Evolutionary conservation across 2,113 vertebrate genomes (phyloP).

Genomic region (Piaya cayana): DNA sequence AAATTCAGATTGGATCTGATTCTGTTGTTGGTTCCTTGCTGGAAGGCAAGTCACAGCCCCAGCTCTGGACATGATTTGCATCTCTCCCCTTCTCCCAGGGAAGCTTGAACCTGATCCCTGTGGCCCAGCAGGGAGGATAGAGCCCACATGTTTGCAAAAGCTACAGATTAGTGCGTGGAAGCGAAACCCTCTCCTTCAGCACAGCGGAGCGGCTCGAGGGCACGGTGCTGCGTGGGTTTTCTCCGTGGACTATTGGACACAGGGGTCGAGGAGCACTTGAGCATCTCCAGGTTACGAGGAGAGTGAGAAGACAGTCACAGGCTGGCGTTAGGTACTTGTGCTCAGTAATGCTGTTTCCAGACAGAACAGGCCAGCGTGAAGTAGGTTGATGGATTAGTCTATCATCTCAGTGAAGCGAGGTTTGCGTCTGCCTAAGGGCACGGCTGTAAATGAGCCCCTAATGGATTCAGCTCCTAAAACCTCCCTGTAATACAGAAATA

Average conservation of each 20-base stretch:
- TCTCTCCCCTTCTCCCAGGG: background rate
- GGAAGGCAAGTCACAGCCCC: background rate
- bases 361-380: background rate
- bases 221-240: fast-evolving
- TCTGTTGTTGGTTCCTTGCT: background rate
- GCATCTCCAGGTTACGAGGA: background rate
- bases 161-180: background rate
- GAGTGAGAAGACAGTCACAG: background rate
- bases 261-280: background rate
- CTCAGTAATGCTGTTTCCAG: background rate
- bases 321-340: background rate
- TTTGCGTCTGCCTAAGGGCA: constrained; percentile 43
- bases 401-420: constrained; percentile 29
- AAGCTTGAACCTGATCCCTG: background rate
- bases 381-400: constrained; percentile 59
- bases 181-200: background rate
- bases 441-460: constrained; percentile 58
- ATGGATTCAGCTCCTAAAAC: constrained; percentile 59
- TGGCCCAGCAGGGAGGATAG: background rate
- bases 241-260: background rate
- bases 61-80: background rate
- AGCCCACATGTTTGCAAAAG: background rate
- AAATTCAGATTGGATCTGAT: background rate
- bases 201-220: fast-evolving
- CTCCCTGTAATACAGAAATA: constrained; percentile 45